phyloP scores from a whole-genome alignment of 2,797 vertebrate genomes.

The Pipistrellus kuhlii region DNA sequence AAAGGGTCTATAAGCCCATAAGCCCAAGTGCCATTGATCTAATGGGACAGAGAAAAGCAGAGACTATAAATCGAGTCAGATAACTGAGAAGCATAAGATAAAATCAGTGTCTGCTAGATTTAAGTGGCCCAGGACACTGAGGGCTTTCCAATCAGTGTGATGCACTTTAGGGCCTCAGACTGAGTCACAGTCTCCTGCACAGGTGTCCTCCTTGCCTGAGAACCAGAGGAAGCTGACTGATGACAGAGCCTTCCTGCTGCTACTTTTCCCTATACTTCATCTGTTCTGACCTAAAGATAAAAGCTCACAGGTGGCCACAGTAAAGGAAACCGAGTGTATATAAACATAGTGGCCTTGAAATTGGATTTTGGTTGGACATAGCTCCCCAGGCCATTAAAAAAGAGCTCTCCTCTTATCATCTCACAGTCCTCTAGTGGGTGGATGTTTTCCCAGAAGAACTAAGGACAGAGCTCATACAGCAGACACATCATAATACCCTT shows the following conservation, averaged over 20 bases:
- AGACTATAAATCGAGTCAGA: not conserved
- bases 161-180: slow-evolving; percentile 90
- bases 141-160: no score
- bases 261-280: not conserved
- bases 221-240: not conserved
- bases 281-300: slow-evolving; percentile 61
- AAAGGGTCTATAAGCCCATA: not conserved
- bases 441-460: not conserved
- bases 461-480: not conserved
- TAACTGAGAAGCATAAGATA: not conserved
- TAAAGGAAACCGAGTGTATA: not conserved
- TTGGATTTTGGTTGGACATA: not conserved
- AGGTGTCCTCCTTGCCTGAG: not conserved
- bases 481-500: not conserved
- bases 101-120: not conserved
- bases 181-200: rapidly evolving
- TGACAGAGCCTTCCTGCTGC: not conserved
- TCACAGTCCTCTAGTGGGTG: no score
- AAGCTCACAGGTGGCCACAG: not conserved
- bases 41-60: not conserved
- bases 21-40: not conserved
- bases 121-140: not conserved
- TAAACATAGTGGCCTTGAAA: not conserved
- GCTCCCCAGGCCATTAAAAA: not conserved
- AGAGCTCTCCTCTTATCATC: not conserved